These are phyloP conservation scores for Drosophila neotestacea DNA, from an alignment of 2,888 invertebrate species.

Conservation along the genomic window DNA sequence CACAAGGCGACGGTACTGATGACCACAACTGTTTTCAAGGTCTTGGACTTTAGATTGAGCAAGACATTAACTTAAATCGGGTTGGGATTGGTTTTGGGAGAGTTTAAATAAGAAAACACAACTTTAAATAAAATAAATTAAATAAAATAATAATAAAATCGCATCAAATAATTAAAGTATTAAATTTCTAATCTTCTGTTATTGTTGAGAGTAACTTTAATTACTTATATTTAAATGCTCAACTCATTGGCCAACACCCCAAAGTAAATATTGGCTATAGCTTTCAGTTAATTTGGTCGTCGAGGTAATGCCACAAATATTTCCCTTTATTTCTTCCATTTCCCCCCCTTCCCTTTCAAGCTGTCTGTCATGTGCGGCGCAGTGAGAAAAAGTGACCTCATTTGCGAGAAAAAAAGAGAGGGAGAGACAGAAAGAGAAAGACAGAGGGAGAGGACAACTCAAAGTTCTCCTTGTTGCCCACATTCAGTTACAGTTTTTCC, in stretches of 20 bases:
- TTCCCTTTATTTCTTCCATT: slow-evolving; percentile 35
- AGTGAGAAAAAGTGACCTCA: slow-evolving; percentile 74
- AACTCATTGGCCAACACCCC: not conserved
- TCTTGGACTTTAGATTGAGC: slow-evolving; percentile 42
- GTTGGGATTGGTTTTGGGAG: not conserved
- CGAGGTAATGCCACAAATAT: slow-evolving; percentile 74
- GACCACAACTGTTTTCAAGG: slow-evolving; percentile 55
- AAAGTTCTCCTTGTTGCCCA: slow-evolving; percentile 7
- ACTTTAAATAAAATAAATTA: not conserved
- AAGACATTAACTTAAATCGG: not conserved
- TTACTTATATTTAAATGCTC: not conserved
- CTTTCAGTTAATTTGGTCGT: slow-evolving; percentile 42
- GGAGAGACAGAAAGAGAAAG: not conserved
- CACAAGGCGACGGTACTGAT: slow-evolving; percentile 35
- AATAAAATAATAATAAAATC: not conserved
- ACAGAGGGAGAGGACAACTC: not conserved
- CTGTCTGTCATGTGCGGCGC: slow-evolving; percentile 20
- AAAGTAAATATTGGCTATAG: slow-evolving; percentile 11
- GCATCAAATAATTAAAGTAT: not conserved
- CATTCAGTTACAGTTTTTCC: slow-evolving; percentile 59
- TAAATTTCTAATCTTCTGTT: not conserved
- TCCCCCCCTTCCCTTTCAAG: not conserved
- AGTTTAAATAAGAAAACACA: not conserved
- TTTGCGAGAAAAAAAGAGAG: slow-evolving; percentile 38
- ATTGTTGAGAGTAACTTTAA: not conserved